Evolutionary conservation across 2,888 invertebrate genomes (phyloP).

Genomic region (Suillia variegata): DNA sequence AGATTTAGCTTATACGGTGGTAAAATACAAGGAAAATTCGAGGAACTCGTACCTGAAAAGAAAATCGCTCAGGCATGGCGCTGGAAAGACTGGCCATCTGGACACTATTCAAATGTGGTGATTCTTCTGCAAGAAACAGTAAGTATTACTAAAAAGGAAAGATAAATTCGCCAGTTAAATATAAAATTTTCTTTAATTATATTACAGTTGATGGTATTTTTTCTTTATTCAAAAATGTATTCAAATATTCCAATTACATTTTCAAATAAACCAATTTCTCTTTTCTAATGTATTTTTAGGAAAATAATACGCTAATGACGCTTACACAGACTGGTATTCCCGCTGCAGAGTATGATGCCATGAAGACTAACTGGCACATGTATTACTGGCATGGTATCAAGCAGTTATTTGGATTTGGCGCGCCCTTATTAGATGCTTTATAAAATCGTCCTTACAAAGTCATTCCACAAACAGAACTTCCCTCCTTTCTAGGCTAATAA

Average conservation of each 20-base stretch:
- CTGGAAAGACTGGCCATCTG: constrained; percentile 91
- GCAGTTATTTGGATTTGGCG: constrained; percentile 59
- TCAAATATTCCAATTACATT: too few species aligned
- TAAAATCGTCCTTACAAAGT: constrained; percentile 24
- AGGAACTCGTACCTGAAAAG: constrained; percentile 80
- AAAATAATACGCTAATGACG: constrained; percentile 83
- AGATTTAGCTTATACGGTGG: constrained; percentile 89
- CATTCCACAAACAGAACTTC: too few species aligned
- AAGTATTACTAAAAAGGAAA: too few species aligned
- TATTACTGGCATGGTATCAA: constrained; percentile 97
- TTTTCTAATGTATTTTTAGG: constrained; percentile 58
- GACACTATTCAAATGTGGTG: constrained; percentile 87
- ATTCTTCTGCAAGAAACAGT: constrained; percentile 85
- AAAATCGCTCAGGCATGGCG: constrained; percentile 92
- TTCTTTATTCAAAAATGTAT: background rate
- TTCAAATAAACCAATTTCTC: too few species aligned
- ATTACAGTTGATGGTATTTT: constrained; percentile 10
- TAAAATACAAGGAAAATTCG: constrained; percentile 87
- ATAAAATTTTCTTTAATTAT: too few species aligned
- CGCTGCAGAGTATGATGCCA: constrained; percentile 75
- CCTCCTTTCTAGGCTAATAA: too few species aligned
- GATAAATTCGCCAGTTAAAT: too few species aligned
- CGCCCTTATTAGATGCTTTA: constrained; percentile 36
- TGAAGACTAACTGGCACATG: constrained; percentile 86
- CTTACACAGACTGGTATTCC: constrained; percentile 88